A percentile compares a stretch with the other conserved stretches of the same genome.
These are phyloP conservation scores for Odontamblyopus rebecca DNA, from an alignment of 2,797 vertebrate species.

Conservation along the genomic window DNA sequence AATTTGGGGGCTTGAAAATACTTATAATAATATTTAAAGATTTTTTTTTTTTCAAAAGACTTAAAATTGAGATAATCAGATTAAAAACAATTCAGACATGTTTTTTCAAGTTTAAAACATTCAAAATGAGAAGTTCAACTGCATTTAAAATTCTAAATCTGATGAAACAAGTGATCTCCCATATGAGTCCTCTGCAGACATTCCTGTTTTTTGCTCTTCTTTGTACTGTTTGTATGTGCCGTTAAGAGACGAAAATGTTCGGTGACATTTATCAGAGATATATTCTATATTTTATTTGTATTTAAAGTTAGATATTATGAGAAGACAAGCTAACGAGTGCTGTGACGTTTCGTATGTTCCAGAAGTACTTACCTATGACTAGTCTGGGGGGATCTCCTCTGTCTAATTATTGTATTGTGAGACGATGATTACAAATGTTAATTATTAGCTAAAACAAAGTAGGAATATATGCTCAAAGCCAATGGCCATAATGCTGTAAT, in stretches of 20 bases:
- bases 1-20: too few species aligned
- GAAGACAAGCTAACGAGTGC: constrained; percentile 82
- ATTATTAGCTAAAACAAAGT: constrained; percentile 71
- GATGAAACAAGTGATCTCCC: too few species aligned
- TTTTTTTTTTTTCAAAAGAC: too few species aligned
- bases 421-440: constrained; percentile 68
- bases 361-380: constrained; percentile 76
- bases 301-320: constrained; percentile 81
- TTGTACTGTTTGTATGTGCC: constrained; percentile 72
- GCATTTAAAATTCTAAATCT: too few species aligned
- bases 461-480: constrained; percentile 75
- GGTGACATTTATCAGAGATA: constrained; percentile 79
- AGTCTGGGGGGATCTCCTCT: constrained; percentile 72
- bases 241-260: constrained; percentile 75
- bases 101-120: too few species aligned
- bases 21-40: too few species aligned
- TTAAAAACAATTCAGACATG: too few species aligned
- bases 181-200: constrained; percentile 59
- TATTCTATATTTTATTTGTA: constrained; percentile 85
- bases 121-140: too few species aligned
- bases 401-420: constrained; percentile 77
- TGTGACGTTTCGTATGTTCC: constrained; percentile 76
- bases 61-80: too few species aligned
- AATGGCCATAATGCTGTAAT: constrained; percentile 76
- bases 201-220: constrained; percentile 67